Base-by-base conservation (phyloP, 1,140 invertebrate genomes). In the Triops cancriformis region DNA sequence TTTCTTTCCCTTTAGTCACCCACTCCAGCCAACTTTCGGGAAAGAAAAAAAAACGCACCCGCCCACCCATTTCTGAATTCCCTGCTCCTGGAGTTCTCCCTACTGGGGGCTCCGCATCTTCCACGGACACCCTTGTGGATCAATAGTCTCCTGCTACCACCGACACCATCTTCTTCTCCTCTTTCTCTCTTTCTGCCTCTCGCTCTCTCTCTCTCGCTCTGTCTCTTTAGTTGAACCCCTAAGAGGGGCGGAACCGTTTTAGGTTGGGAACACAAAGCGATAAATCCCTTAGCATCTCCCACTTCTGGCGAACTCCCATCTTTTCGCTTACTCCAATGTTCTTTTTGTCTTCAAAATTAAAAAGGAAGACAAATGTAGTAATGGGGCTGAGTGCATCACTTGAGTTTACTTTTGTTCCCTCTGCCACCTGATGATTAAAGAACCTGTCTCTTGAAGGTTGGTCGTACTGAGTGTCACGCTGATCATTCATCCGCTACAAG, bases 241-340 rank as follows among this genome's bases (percentile, higher is more conserved):
- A 64, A 64, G 51, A 64, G 51, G n/a, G 51, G 51, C 51, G 14
- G 51, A 64, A 64, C 51, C 51, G 51, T 64, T 64, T 64, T 64
- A 64, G 10, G 51, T 64, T 64, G 51, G 18, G 4, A 64, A 64
- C 51, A 64, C 51, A 64, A 10, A 23, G 51, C 51, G n/a, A 64
- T 64, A 64, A 12, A 51, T 76, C 75, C 23, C 23, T 64, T 64
- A 64, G 51, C 51, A 64, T 64, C 10, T 27, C n/a, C n/a, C n/a
- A n/a, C n/a, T n/a, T n/a, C 42, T 45, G 26, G 26, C 75, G 26
- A n/a, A 28, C 75, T 76, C n/a, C 37, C 31, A 18, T 73, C 74
- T 43, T 9, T 75, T 43, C 23, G n/a, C 74, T 23, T 11, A 42
- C 27, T 37, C 14, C 28, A 45, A 26, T 14, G 37, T 45, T 42